phyloP scores from a whole-genome alignment of 2,888 invertebrate genomes.

The Miltochrista miniata region DNA sequence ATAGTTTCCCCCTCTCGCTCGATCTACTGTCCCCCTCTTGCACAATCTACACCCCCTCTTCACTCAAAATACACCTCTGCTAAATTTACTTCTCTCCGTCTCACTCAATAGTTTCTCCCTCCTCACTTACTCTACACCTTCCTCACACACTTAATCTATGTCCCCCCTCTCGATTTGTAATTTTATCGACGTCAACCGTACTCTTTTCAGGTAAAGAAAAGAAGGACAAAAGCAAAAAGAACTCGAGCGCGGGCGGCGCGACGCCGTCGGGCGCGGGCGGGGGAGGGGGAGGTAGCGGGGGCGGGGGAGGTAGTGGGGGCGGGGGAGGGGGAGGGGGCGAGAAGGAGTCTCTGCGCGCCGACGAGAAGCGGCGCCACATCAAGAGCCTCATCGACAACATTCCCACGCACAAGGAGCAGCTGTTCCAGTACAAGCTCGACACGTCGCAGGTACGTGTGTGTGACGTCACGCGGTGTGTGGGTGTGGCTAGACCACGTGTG shows the following conservation, averaged over 20 bases:
- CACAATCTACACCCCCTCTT: too few species aligned
- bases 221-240: slow-evolving; percentile 75
- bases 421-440: slow-evolving; percentile 97
- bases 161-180: background rate
- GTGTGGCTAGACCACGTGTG: background rate
- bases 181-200: too few species aligned
- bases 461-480: too few species aligned
- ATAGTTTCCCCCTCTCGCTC: too few species aligned
- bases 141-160: background rate
- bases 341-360: slow-evolving; percentile 87
- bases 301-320: slow-evolving; percentile 56
- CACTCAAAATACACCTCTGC: too few species aligned
- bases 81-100: too few species aligned
- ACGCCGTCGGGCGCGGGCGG: slow-evolving; percentile 55
- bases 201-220: slow-evolving; percentile 26
- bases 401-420: slow-evolving; percentile 97
- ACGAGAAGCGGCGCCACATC: slow-evolving; percentile 98
- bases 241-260: slow-evolving; percentile 83
- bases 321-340: slow-evolving; percentile 58
- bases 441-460: slow-evolving; percentile 85
- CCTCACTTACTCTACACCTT: background rate
- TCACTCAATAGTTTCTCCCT: too few species aligned
- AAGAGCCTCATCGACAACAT: slow-evolving; percentile 99
- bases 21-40: too few species aligned
- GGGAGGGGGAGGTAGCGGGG: slow-evolving; percentile 65